Conservation (phyloP, 2,113 vertebrate genomes). For the Struthidea cinerea region DNA sequence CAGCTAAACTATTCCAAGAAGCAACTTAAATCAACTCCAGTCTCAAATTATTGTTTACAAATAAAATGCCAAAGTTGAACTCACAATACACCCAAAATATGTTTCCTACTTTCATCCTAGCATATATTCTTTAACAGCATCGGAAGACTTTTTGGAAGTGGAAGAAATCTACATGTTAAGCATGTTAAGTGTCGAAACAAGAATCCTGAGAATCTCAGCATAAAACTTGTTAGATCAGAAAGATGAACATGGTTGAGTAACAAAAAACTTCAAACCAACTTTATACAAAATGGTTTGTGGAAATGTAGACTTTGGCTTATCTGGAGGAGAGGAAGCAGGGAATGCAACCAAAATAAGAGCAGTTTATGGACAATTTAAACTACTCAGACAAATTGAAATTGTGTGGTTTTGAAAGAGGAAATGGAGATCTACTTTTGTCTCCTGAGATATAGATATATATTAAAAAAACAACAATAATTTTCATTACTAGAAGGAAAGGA, state of each 20-base stretch:
- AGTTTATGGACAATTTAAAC: neutral
- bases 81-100: neutral
- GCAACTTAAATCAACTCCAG: neutral
- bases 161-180: neutral
- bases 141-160: neutral
- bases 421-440: neutral
- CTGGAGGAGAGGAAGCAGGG: neutral
- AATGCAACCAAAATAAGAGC: neutral
- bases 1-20: neutral
- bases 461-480: neutral
- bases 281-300: neutral
- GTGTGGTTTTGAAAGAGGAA: neutral
- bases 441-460: neutral
- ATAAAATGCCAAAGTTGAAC: neutral
- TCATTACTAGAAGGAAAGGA: neutral
- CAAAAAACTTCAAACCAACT: neutral
- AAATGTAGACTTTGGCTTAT: neutral
- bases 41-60: neutral
- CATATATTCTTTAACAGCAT: neutral
- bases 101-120: neutral
- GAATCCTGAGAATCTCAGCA: neutral
- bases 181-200: neutral
- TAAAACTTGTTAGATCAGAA: neutral
- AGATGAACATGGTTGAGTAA: neutral
- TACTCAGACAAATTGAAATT: neutral